Evolutionary conservation across 2,888 invertebrate species (phyloP).

Genomic region (Eudasyphora cyanicolor): DNA sequence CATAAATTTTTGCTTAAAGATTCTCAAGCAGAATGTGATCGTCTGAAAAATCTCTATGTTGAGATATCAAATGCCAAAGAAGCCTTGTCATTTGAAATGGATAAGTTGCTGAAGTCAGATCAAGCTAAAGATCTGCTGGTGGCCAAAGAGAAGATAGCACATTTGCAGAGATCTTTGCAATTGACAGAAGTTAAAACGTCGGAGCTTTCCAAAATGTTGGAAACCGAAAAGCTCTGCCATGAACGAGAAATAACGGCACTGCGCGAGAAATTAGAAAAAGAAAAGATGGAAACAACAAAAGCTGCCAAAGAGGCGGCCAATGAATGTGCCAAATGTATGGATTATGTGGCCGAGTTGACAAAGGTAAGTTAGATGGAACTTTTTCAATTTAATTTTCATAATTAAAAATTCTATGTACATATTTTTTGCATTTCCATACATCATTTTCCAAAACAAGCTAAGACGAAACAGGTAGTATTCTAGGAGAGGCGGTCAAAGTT

Average conservation of each 20-base stretch:
- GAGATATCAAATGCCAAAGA: conserved; percentile 84
- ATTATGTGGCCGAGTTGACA: conserved; percentile 74
- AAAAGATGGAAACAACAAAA: conserved; percentile 66
- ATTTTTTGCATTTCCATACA: too few species aligned
- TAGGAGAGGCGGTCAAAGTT: too few species aligned
- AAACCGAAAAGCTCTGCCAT: conserved; percentile 80
- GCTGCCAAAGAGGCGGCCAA: conserved; percentile 68
- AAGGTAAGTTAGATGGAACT: conserved; percentile 70
- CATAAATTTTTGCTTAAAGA: conserved; percentile 81
- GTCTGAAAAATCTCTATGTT: conserved; percentile 82
- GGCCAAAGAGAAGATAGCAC: conserved; percentile 82
- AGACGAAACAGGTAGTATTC: too few species aligned
- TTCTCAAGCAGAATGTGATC: conserved; percentile 82
- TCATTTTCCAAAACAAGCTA: too few species aligned
- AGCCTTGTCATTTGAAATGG: conserved; percentile 82
- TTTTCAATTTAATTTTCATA: not conserved
- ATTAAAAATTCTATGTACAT: too few species aligned
- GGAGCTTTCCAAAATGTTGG: conserved; percentile 81
- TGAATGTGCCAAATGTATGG: conserved; percentile 76
- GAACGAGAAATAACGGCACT: conserved; percentile 74
- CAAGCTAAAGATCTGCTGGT: conserved; percentile 81
- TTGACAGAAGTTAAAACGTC: conserved; percentile 76
- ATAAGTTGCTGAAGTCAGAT: conserved; percentile 81
- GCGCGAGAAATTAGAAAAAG: conserved; percentile 72
- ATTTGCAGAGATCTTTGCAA: conserved; percentile 80